Percentiles rank a stretch among this genome's conserved stretches.
Evolutionary conservation across 2,888 invertebrate species (phyloP).

Genomic region (Proisotoma minuta): DNA sequence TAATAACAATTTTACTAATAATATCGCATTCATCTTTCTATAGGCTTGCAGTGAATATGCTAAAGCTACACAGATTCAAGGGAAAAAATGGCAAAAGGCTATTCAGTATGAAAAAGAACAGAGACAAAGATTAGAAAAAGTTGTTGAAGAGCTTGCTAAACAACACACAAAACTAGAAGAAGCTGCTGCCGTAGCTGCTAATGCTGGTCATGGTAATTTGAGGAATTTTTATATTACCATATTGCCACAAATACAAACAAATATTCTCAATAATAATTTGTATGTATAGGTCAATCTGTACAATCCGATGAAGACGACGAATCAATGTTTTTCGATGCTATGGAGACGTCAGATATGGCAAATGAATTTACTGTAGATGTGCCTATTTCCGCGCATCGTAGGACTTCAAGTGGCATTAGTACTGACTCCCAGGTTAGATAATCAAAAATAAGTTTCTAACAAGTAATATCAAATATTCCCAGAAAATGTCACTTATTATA

Average conservation of each 20-base stretch:
- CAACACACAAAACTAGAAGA: slow-evolving; percentile 95
- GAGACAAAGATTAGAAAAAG: slow-evolving; percentile 83
- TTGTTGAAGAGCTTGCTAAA: slow-evolving; percentile 94
- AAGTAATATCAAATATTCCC: not conserved
- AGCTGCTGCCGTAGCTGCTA: slow-evolving; percentile 57
- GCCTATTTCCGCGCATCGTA: slow-evolving; percentile 48
- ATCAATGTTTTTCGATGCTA: slow-evolving; percentile 61
- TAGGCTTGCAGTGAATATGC: slow-evolving; percentile 89
- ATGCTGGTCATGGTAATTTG: slow-evolving; percentile 11
- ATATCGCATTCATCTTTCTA: slow-evolving; percentile 33
- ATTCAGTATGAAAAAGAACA: slow-evolving; percentile 93
- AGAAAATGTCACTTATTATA: not conserved
- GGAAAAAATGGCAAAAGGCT: slow-evolving; percentile 85
- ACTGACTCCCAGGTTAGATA: slow-evolving; percentile 48
- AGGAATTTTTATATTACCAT: not conserved
- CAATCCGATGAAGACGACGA: slow-evolving; percentile 61
- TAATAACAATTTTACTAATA: too few species aligned
- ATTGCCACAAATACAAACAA: not conserved
- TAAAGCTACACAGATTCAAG: slow-evolving; percentile 81
- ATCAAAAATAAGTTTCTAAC: not conserved
- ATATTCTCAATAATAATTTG: not conserved
- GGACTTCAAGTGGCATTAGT: slow-evolving; percentile 50
- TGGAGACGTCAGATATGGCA: slow-evolving; percentile 50
- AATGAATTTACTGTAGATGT: slow-evolving; percentile 47
- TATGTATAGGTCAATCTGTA: slow-evolving; percentile 37